phyloP scores from a whole-genome alignment of 2,113 vertebrate genomes.

The Ctenomys sociabilis region DNA sequence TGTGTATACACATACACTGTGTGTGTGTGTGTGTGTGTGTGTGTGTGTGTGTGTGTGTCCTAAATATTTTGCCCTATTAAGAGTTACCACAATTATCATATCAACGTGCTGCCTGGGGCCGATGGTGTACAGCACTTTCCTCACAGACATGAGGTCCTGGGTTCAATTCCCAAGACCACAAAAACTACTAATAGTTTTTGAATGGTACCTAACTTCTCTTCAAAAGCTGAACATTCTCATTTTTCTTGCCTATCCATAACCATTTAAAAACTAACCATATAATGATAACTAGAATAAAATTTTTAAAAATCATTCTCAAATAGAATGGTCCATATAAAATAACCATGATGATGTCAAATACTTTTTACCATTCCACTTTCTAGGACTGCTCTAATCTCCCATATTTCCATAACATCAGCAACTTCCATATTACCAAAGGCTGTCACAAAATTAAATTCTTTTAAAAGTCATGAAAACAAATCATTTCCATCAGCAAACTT shows the following conservation, averaged over 20 bases:
- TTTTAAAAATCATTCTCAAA: background rate
- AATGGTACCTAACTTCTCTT: conserved; percentile 10
- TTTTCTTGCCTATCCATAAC: conserved; percentile 1
- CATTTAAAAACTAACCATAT: conserved; percentile 23
- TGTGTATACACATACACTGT: too few species aligned
- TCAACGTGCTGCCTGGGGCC: background rate
- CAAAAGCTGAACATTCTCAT: background rate
- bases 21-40: background rate
- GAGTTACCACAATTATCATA: conserved; percentile 17
- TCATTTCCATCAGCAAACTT: background rate
- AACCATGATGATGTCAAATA: background rate
- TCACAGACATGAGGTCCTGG: background rate
- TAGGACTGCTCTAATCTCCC: background rate
- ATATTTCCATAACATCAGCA: conserved; percentile 40
- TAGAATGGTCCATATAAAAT: background rate
- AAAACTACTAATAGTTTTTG: background rate
- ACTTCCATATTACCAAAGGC: conserved; percentile 38
- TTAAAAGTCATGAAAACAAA: conserved; percentile 13
- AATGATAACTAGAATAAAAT: conserved; percentile 49
- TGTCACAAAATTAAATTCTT: conserved; percentile 38
- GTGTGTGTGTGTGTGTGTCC: background rate
- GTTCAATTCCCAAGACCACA: background rate
- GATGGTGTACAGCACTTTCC: background rate
- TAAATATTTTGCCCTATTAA: conserved; percentile 35
- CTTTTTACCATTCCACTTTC: conserved; percentile 33